Percentiles rank a stretch among this genome's conserved stretches.
phyloP scores from a whole-genome alignment of 1,140 invertebrate species.

The Xylocopa sonorina region DNA sequence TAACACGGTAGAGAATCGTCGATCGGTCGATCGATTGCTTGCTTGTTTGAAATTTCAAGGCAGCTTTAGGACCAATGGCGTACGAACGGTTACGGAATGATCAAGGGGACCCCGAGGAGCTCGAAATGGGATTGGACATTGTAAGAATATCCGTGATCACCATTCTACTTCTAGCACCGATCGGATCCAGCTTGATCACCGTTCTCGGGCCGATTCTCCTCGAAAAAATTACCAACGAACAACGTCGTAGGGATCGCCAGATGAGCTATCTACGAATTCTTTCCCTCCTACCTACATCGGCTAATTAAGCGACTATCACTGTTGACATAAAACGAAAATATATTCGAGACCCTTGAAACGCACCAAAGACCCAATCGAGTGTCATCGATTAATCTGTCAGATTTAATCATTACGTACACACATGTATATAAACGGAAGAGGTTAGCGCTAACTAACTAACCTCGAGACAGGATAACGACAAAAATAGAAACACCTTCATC shows the following conservation, averaged over 20 bases:
- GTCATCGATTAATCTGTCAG: too few relatives aligned
- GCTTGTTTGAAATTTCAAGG: constrained; percentile 57
- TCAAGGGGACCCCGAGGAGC: constrained; percentile 43
- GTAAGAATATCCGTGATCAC: constrained; percentile 73
- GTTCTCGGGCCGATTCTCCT: constrained; percentile 71
- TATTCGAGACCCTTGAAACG: too few relatives aligned
- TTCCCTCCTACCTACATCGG: constrained; percentile 68
- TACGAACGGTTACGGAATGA: constrained; percentile 67
- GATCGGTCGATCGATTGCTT: neutral
- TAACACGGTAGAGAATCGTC: neutral
- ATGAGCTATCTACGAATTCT: constrained; percentile 69
- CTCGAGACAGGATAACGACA: too few relatives aligned
- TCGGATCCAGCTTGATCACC: constrained; percentile 75
- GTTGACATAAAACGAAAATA: too few relatives aligned
- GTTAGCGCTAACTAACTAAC: too few relatives aligned
- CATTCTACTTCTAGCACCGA: constrained; percentile 74
- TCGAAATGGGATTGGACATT: constrained; percentile 73
- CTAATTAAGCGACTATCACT: too few relatives aligned
- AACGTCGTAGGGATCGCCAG: constrained; percentile 65
- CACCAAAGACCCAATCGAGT: too few relatives aligned
- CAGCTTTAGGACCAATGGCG: constrained; percentile 75
- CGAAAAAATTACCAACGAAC: constrained; percentile 67
- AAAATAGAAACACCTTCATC: too few relatives aligned
- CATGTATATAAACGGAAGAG: too few relatives aligned
- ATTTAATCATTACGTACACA: too few relatives aligned